phyloP scores from a whole-genome alignment of 2,888 invertebrate species.

The Aporophyla nigra region DNA sequence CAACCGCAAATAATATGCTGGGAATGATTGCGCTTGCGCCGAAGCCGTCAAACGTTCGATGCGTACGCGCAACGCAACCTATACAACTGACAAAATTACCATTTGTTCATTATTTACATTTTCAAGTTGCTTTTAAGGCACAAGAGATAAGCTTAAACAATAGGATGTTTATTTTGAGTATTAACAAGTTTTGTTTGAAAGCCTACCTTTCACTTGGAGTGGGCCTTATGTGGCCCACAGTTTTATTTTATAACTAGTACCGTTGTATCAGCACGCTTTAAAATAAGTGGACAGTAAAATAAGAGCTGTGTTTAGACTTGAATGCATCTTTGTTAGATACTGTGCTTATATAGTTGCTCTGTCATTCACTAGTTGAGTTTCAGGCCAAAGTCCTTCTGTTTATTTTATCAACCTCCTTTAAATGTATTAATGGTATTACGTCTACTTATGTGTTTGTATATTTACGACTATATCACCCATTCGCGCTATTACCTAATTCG shows the following conservation, averaged over 20 bases:
- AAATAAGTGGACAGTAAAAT: background rate
- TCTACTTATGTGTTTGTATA: no score
- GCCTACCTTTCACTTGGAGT: slow-evolving; percentile 57
- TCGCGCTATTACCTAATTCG: no score
- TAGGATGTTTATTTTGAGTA: slow-evolving; percentile 48
- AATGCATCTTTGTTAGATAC: background rate
- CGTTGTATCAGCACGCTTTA: slow-evolving; percentile 38
- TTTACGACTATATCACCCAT: no score
- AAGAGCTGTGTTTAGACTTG: background rate
- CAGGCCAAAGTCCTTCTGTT: background rate
- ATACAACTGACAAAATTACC: slow-evolving; percentile 6
- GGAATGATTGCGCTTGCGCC: slow-evolving; percentile 63
- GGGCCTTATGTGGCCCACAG: slow-evolving; percentile 26
- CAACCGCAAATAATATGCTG: slow-evolving; percentile 78
- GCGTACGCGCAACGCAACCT: slow-evolving; percentile 26
- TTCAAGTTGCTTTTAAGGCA: slow-evolving; percentile 7
- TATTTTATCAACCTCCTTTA: background rate
- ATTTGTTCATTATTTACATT: slow-evolving; percentile 28
- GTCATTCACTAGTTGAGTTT: slow-evolving; percentile 6
- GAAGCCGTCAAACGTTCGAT: background rate
- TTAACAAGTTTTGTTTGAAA: slow-evolving; percentile 46
- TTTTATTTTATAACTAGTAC: slow-evolving; percentile 43
- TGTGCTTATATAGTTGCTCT: background rate
- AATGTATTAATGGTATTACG: background rate
- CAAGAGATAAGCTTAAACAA: slow-evolving; percentile 32